Conservation (phyloP, 2,888 invertebrate genomes). For the Laspeyria flexula region DNA sequence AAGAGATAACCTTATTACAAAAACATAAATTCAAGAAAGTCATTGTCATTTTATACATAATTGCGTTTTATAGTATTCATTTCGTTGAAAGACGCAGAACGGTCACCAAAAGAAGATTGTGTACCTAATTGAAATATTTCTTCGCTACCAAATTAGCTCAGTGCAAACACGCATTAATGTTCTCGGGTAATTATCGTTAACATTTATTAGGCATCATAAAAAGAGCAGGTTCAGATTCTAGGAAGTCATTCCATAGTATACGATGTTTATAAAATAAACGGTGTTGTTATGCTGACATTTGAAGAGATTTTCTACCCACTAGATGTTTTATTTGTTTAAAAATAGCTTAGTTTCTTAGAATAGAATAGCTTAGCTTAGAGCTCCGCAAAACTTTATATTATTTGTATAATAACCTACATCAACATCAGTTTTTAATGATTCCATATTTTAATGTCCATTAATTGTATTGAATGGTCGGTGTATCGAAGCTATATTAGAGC, state of each 20-base stretch:
- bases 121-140: neutral
- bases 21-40: neutral
- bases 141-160: neutral
- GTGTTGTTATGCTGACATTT: neutral
- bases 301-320: too few species aligned
- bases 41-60: too few species aligned
- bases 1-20: neutral
- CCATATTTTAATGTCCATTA: too few species aligned
- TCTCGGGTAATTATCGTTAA: constrained; percentile 23
- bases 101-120: neutral
- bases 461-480: too few species aligned
- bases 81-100: too few species aligned
- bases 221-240: constrained; percentile 2
- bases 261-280: constrained; percentile 6
- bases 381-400: neutral
- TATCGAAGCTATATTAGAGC: too few species aligned
- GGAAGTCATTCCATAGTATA: constrained; percentile 15
- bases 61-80: too few species aligned
- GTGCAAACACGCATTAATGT: constrained; percentile 9
- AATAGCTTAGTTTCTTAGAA: too few species aligned
- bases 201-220: constrained; percentile 11
- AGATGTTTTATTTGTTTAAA: too few species aligned
- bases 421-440: too few species aligned
- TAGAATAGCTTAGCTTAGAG: too few species aligned
- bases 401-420: too few species aligned